Base-by-base conservation (phyloP, 2,113 vertebrate genomes). In the Tupaia chinensis region DNA sequence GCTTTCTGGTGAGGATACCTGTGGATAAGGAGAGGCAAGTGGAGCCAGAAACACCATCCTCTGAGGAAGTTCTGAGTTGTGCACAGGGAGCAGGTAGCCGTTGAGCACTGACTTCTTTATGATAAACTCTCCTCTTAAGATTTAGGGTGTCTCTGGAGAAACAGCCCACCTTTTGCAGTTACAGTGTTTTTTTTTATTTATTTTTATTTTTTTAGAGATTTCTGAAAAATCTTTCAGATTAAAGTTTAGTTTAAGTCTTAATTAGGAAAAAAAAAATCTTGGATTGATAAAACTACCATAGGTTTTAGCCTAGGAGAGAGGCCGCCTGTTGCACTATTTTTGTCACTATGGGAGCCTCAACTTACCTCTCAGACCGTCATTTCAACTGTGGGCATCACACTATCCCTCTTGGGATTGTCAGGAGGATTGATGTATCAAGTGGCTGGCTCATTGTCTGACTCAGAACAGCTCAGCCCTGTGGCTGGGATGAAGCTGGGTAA, bases 401-500 rank as follows among this genome's bases (percentile, higher is more conserved):
- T 16, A 7, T 20, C 34, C 66, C 27, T 66, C 7, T 0, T 2
- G 10, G 70, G n/a, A 11, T 44, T 44, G 17, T 2, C 14, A 29
- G 53, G 65, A 84, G 19, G 14, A 16, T 2, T 16, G 29, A 17
- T 32, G 19, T 70, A 1, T 17, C 5, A 10, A 13, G 32, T 9
- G 10, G 66, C 19, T 70, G 58, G 29, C 61, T 53, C 14, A 2
- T 13, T 17, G 7, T 17, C n/a, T 61, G 69, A 13, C 63, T 61
- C 4, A 10, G 23, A 56, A 44, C 44, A 1, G 27, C 20, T 89
- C 9, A 3, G 61, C 60, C 19, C 20, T 61, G 1, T 65, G 65
- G 53, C 3, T 68, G n/a, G 34, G 81, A 10, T 44, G 92, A 78
- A 9, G 91, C 81, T 16, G 87, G 72, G 73, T 77, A 76, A 97